Base-by-base conservation (phyloP, 1,140 invertebrate genomes). In the Limonius californicus region DNA sequence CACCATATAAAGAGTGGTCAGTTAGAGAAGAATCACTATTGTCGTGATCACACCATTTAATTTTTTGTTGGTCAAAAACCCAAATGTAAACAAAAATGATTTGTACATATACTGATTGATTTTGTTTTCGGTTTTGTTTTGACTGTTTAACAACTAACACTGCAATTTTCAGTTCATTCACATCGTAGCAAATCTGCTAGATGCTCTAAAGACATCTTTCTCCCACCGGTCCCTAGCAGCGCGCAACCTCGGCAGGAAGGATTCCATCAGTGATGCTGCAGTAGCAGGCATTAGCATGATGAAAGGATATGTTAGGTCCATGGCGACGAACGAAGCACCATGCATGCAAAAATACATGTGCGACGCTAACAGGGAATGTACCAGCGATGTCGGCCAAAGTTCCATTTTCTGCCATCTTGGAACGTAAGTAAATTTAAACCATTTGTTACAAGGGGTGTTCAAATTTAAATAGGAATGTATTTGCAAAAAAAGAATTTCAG, bases 341-440 rank as follows among this genome's bases (percentile, higher is more conserved):
- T 93, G 91, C 74, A 85, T 88, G 72, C 86, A 87, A 80, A 91
- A 84, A 75, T 90, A 85, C 79, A 83, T 95, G 45, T 96, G 94
- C 72, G 90, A 95, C 70, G 92, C 92, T 1, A 94, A 91, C 73
- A 87, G 83, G 16, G 92, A 94, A 73, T 95, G 92, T 74, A 83
- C 89, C n/a, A 81, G 82, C 7, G 91, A 93, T 70, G 87, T 91
- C 55, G 90, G 90, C 67, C 86, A 87, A 63, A 90, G 88, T 65
- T 89, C 90, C 68, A 85, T 95, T 55, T 93, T 94, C 84, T 95
- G 93, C 71, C 91, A 95, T 80, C 80, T 95, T 67, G 92, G 91
- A 89, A 90, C 91, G 92, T 96, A 81, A 90, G 91, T 88, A 30
- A 42, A 7, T 18, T 6, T n/a, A n/a, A n/a, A n/a, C n/a, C n/a